Base-by-base conservation (phyloP, 2,888 invertebrate genomes). In the Apodemia duryi region DNA sequence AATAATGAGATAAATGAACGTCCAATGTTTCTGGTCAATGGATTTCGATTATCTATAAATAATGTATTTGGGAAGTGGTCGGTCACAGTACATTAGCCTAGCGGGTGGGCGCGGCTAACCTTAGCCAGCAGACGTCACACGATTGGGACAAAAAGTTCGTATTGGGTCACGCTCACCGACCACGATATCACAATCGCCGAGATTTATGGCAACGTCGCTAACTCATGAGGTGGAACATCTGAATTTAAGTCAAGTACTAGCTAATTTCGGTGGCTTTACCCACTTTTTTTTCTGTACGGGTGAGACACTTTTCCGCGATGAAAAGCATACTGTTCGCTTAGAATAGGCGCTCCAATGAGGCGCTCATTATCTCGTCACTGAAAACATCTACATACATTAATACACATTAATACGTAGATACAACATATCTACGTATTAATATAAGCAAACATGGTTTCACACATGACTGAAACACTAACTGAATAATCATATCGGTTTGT, bases 81-180 rank as follows among this genome's bases (percentile, higher is more conserved):
- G 54, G 54, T 54, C 28, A 54, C 54, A 29, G 54, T 4, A 54
- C 54, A 54, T 54, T 54, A 54, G 28, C 29, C 51, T 6, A n/a
- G 51, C 51, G 29, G 2, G 43, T 6, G 57, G 57, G 57, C 32
- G 32, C 32, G 57, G 32, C 32, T 57, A 32, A 11, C 57, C 57
- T 32, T 57, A 54, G 29, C 54, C 54, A 54, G 57, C 32, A 57
- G 57, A 57, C 32, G 57, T 57, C 57, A 57, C 32, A 32, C 54
- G 13, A 32, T 57, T 57, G 32, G 13, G 32, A 57, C 11, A 57
- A 32, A 29, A 57, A 57, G 11, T n/a, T n/a, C 6, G 49, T 49
- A 6, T 32, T 32, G 29, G 32, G 57, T 57, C 32, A 57, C 57
- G 57, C 57, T 54, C 29, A 0, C 11, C 11, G 54, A 29, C 13